phyloP scores from a whole-genome alignment of 2,888 invertebrate genomes.

The Zonitis immaculata region DNA sequence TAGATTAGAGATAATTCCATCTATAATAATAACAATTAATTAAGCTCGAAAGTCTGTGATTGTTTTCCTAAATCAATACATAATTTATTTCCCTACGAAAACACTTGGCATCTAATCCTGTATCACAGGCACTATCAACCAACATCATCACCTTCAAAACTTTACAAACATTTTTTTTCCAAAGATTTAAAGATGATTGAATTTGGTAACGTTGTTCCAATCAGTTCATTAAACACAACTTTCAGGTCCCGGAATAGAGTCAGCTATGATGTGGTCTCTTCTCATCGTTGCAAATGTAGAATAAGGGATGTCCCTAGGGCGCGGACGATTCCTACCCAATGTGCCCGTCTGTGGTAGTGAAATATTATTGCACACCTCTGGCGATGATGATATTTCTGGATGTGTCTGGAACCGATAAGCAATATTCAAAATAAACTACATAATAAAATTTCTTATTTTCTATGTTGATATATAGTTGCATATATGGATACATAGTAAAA shows the following conservation, averaged over 20 bases:
- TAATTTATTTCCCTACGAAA: conserved; percentile 9
- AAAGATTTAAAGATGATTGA: conserved; percentile 5
- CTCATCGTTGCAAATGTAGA: conserved; percentile 56
- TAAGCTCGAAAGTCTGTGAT: conserved; percentile 22
- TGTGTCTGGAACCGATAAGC: conserved; percentile 22
- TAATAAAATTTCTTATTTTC: too few species aligned
- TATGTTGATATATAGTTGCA: too few species aligned
- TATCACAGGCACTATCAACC: conserved; percentile 15
- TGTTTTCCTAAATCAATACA: conserved; percentile 16
- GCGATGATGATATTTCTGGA: conserved; percentile 28
- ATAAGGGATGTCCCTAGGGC: conserved; percentile 49
- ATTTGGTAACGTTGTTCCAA: conserved; percentile 15
- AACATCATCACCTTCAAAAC: conserved; percentile 6
- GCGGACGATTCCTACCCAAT: conserved; percentile 40
- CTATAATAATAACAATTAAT: conserved; percentile 11
- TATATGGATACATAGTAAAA: too few species aligned
- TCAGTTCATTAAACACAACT: conserved; percentile 69
- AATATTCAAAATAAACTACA: neutral
- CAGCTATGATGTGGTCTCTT: conserved; percentile 72
- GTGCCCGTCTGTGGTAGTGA: conserved; percentile 31
- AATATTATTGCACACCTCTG: conserved; percentile 32
- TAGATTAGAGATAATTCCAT: conserved; percentile 9
- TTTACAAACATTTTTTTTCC: too few species aligned
- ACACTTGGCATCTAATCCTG: conserved; percentile 22
- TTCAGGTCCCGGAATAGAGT: conserved; percentile 81